Evolutionary conservation across 2,888 invertebrate genomes (phyloP).

Genomic region (Drosophila subquinaria): DNA sequence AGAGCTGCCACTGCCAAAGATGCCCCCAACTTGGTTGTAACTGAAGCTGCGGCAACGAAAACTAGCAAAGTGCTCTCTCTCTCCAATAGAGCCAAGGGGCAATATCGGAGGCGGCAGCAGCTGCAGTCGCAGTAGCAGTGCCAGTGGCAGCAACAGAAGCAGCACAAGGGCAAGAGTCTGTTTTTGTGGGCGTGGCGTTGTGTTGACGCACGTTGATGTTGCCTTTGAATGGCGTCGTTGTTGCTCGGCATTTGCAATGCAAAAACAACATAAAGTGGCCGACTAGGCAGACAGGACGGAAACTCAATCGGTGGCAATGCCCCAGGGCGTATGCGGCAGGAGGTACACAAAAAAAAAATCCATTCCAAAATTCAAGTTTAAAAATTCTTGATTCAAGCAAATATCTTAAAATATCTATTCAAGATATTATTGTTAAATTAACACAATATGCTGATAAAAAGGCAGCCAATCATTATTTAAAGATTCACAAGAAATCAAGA

Average conservation of each 20-base stretch:
- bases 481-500: no score
- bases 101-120: conserved; percentile 14
- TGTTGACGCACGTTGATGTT: conserved; percentile 69
- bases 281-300: conserved; percentile 15
- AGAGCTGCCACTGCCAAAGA: conserved; percentile 31
- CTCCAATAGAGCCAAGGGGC: conserved; percentile 53
- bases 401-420: no score
- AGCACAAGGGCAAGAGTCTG: conserved; percentile 38
- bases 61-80: conserved; percentile 68
- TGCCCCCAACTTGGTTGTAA: conserved; percentile 8
- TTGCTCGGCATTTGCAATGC: conserved; percentile 74
- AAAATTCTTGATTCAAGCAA: no score
- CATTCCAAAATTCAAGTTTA: no score
- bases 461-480: no score
- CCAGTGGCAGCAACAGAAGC: conserved; percentile 3
- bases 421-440: no score
- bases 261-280: conserved; percentile 62
- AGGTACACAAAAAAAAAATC: no score
- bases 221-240: conserved; percentile 58
- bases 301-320: not conserved
- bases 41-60: conserved; percentile 53
- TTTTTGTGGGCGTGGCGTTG: conserved; percentile 37
- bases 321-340: not conserved
- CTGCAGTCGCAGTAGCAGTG: conserved; percentile 1
- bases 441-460: no score